Percentiles rank a stretch among this genome's conserved stretches.
These are phyloP conservation scores for Drosophila santomea DNA, from an alignment of 1,140 invertebrate genomes.

Conservation along the genomic window DNA sequence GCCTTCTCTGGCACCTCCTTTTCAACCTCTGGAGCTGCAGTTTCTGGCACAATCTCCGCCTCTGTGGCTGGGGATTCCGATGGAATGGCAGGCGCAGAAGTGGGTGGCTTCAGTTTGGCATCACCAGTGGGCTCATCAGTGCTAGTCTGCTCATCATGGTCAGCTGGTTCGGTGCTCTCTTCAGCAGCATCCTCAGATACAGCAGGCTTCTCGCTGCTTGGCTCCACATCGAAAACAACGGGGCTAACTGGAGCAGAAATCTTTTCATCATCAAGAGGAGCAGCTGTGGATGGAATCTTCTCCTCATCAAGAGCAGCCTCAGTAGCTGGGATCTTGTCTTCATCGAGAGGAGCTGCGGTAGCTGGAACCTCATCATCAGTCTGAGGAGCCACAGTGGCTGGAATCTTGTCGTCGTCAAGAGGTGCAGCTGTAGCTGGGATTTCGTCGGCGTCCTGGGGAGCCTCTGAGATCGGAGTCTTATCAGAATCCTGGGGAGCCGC, in stretches of 20 bases:
- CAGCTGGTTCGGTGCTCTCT: constrained; percentile 41
- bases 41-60: constrained; percentile 32
- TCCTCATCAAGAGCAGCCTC: constrained; percentile 20
- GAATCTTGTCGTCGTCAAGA: constrained; percentile 22
- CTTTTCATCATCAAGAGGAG: constrained; percentile 40
- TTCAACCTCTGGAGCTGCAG: constrained; percentile 35
- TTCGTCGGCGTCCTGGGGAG: constrained; percentile 43
- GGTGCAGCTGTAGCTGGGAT: constrained; percentile 13
- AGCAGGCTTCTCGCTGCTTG: constrained; percentile 46
- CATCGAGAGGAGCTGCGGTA: constrained; percentile 25
- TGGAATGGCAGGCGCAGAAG: constrained; percentile 19
- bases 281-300: constrained; percentile 4
- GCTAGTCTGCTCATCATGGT: constrained; percentile 38
- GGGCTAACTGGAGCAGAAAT: constrained; percentile 47
- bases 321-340: constrained; percentile 24
- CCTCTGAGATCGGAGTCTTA: constrained; percentile 24
- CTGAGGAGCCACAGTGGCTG: constrained; percentile 24
- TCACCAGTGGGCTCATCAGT: constrained; percentile 43
- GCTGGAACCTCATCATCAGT: constrained; percentile 38
- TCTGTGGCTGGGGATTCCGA: constrained; percentile 41
- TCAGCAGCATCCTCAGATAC: constrained; percentile 45
- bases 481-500: constrained; percentile 24
- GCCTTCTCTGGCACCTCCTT: constrained; percentile 37
- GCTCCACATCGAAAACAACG: constrained; percentile 44
- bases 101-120: constrained; percentile 51